Conservation (phyloP, 2,797 vertebrate genomes). For the Coendou prehensilis region DNA sequence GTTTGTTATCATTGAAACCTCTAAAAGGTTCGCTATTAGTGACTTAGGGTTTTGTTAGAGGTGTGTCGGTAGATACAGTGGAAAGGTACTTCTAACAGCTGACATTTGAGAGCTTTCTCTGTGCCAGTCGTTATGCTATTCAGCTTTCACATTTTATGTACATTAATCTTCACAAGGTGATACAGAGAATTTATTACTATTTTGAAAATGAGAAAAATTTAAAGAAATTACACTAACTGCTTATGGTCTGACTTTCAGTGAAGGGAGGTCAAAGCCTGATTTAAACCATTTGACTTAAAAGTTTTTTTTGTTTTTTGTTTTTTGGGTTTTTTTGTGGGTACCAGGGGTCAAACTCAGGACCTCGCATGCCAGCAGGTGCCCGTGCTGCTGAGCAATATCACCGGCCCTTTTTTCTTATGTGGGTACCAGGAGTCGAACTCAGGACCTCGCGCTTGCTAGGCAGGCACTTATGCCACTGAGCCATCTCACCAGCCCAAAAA, state of each 20-base stretch:
- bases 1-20: neutral
- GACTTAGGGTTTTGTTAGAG: neutral
- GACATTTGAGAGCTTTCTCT: slow-evolving; percentile 4
- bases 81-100: neutral
- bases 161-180: slow-evolving; percentile 26
- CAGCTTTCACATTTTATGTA: neutral
- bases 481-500: too few species aligned
- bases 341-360: too few species aligned
- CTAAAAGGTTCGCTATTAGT: neutral
- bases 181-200: slow-evolving; percentile 19
- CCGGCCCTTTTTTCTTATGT: too few species aligned
- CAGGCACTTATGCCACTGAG: too few species aligned
- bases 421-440: too few species aligned
- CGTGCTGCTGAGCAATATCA: too few species aligned
- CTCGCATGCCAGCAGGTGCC: too few species aligned
- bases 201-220: slow-evolving; percentile 40
- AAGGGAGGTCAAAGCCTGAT: neutral
- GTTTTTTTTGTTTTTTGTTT: too few species aligned
- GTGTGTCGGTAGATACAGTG: neutral
- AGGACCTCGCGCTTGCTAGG: too few species aligned
- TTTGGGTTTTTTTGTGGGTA: too few species aligned
- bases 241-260: neutral
- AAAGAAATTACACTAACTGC: slow-evolving; percentile 39
- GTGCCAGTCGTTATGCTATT: neutral
- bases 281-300: slow-evolving; percentile 38